Evolutionary conservation across 2,797 vertebrate species (phyloP).

Genomic region (Pogoniulus pusillus): DNA sequence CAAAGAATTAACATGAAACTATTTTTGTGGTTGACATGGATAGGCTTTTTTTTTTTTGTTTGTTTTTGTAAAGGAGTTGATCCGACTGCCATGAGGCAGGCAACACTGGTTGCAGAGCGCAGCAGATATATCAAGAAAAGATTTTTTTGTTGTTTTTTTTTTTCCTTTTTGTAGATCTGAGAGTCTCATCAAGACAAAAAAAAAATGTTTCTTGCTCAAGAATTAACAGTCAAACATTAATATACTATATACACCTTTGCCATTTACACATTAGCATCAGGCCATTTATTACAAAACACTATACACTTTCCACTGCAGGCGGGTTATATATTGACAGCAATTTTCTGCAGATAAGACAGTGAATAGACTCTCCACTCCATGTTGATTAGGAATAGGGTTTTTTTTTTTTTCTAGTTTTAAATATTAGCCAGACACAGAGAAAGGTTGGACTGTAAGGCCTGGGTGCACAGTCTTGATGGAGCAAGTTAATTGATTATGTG

Average conservation of each 20-base stretch:
- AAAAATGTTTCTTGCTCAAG: slow-evolving; percentile 89
- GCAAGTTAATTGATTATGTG: slow-evolving; percentile 82
- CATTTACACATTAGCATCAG: slow-evolving; percentile 96
- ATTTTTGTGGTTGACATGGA: slow-evolving; percentile 88
- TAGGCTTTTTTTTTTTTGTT: slow-evolving; percentile 62
- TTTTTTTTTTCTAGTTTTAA: slow-evolving; percentile 80
- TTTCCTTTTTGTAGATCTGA: slow-evolving; percentile 87
- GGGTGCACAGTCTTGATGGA: slow-evolving; percentile 90
- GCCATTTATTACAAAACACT: slow-evolving; percentile 96
- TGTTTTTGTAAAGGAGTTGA: slow-evolving; percentile 84
- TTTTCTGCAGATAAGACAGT: slow-evolving; percentile 92
- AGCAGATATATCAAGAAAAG: slow-evolving; percentile 92
- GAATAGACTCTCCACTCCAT: slow-evolving; percentile 90
- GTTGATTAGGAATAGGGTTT: slow-evolving; percentile 89
- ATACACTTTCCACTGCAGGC: slow-evolving; percentile 96
- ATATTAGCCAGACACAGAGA: slow-evolving; percentile 87
- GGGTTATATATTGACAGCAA: slow-evolving; percentile 90
- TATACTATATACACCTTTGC: slow-evolving; percentile 99
- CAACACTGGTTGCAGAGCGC: slow-evolving; percentile 92
- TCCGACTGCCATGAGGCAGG: slow-evolving; percentile 87
- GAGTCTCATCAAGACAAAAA: slow-evolving; percentile 91
- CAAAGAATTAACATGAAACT: slow-evolving; percentile 88
- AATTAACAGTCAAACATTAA: slow-evolving; percentile 99
- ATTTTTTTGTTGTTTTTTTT: slow-evolving; percentile 78
- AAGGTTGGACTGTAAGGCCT: slow-evolving; percentile 88